Conservation (phyloP, 2,888 invertebrate species). For the Eremobia ochroleuca region DNA sequence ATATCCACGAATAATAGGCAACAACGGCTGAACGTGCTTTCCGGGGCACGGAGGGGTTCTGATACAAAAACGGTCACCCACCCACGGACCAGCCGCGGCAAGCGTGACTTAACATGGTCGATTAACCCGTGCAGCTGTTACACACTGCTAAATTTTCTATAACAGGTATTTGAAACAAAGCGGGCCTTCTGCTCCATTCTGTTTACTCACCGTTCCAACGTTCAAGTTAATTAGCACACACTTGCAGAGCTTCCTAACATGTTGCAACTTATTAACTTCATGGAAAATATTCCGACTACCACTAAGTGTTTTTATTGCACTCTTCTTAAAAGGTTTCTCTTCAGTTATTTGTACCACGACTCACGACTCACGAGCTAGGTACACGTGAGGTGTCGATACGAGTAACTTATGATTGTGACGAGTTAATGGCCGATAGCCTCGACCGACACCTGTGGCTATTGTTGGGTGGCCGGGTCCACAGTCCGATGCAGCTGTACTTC, state of each 20-base stretch:
- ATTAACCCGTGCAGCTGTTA: background rate
- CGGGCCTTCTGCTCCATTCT: background rate
- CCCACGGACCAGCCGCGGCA: no score
- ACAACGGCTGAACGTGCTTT: no score
- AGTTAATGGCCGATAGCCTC: background rate
- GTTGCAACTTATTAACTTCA: slow-evolving; percentile 30
- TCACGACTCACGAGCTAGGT: slow-evolving; percentile 3
- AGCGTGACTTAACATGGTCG: no score
- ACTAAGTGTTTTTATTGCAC: background rate
- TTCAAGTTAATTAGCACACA: slow-evolving; percentile 47
- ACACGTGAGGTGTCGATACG: slow-evolving; percentile 19
- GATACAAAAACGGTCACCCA: no score
- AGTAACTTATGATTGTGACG: background rate
- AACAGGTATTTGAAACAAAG: background rate
- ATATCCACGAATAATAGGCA: background rate
- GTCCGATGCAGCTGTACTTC: no score
- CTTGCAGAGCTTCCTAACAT: slow-evolving; percentile 32
- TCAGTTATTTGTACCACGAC: background rate
- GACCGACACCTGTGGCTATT: slow-evolving; percentile 23
- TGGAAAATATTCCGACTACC: background rate
- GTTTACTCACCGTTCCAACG: background rate
- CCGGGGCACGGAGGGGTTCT: no score
- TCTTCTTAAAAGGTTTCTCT: slow-evolving; percentile 12
- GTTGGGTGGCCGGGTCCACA: background rate
- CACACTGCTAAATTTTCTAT: background rate